Conservation (phyloP, 1,140 invertebrate genomes). For the Chymomyza costata region DNA sequence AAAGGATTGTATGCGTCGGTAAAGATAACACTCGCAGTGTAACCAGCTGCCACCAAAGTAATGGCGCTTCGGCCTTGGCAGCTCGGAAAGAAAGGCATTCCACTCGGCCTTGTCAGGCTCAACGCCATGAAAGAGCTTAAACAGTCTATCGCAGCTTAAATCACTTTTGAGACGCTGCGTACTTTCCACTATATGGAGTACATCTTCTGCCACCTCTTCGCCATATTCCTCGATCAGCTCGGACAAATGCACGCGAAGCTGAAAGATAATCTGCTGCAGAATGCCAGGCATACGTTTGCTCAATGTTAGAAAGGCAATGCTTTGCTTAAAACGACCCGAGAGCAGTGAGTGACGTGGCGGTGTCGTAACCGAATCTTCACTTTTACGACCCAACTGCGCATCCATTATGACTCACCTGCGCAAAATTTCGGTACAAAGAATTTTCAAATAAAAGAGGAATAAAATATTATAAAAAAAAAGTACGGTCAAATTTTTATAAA, state of each 20-base stretch:
- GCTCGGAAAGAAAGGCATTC: conserved; percentile 47
- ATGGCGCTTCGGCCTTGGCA: conserved; percentile 45
- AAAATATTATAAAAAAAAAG: no score
- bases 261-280: conserved; percentile 34
- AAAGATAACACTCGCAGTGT: conserved; percentile 95
- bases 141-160: conserved; percentile 27
- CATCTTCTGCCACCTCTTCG: conserved; percentile 24
- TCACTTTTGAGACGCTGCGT: conserved; percentile 31
- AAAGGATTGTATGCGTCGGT: conserved; percentile 87
- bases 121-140: conserved; percentile 32
- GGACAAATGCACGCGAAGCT: background rate
- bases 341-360: conserved; percentile 49
- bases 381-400: no score
- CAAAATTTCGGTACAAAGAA: no score
- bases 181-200: conserved; percentile 14
- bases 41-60: conserved; percentile 92
- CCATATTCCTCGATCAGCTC: conserved; percentile 11
- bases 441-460: no score
- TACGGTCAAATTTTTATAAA: no score
- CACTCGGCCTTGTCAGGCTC: conserved; percentile 50
- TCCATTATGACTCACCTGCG: no score
- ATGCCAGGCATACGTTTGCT: conserved; percentile 42
- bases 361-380: no score
- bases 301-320: conserved; percentile 48
- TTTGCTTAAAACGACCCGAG: conserved; percentile 51